Base-by-base conservation (phyloP, 1,140 invertebrate genomes). In the Danaus melanippus region DNA sequence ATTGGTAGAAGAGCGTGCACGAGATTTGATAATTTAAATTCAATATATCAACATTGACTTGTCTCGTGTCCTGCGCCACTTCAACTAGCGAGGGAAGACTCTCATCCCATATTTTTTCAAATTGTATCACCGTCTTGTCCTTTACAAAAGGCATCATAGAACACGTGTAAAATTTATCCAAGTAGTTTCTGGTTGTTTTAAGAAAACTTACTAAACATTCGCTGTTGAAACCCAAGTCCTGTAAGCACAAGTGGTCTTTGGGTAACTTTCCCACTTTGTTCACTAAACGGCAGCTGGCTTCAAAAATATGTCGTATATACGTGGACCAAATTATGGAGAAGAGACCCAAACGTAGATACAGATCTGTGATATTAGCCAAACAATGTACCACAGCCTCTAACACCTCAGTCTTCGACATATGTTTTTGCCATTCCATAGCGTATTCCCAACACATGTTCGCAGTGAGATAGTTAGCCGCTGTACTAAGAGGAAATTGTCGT, bases 361-460 rank as follows among this genome's bases (percentile, higher is more conserved):
- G 75, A 69, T 90, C 89, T 10, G 89, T 88, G 75, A 93, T 92
- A 69, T 82, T 85, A 42, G 71, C 79, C 64, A 93, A 76, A 70
- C 91, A 93, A 43, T 80, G 79, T 1, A 95, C 66, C 0, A 92
- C 90, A 9, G 91, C 90, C 58, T 90, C 83, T 2, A 96, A 84
- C 64, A 90, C 84, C 11, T 89, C 81, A n/a, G 93, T 86, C 52
- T 90, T 88, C 47, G 92, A 89, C 56, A 93, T 90, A 64, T 93
- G 90, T 81, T 93, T 95, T 76, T 93, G 93, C 96, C 96, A 98
- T 50, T 90, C 89, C 59, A 94, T 90, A 55, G 94, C 90, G 84
- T 95, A 96, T 76, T 97, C 95, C 96, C 96, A 98, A 65, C 91
- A 92, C 88, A 97, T 92, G 80, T 97, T 96, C 9, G 92, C 91